phyloP scores from a whole-genome alignment of 2,888 invertebrate genomes.

The Xylota sylvarum region DNA sequence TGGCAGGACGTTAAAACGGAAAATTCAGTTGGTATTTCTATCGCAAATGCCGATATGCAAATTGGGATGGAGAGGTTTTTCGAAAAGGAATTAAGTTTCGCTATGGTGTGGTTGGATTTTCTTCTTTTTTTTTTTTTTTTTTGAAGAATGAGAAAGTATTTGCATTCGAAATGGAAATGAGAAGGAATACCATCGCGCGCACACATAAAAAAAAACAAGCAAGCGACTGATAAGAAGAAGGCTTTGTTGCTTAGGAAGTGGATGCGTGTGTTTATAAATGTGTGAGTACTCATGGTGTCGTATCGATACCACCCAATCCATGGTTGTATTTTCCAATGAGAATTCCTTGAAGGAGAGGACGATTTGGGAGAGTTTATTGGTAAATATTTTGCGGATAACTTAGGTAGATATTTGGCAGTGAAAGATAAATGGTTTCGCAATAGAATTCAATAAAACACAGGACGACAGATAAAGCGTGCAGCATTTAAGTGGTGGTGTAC shows the following conservation, averaged over 20 bases:
- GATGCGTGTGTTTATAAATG: neutral
- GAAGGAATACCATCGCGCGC: slow-evolving; percentile 50
- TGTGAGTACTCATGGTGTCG: neutral
- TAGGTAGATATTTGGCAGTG: slow-evolving; percentile 24
- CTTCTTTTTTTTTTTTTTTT: neutral
- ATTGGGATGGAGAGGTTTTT: slow-evolving; percentile 38
- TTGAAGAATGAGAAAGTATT: slow-evolving; percentile 29
- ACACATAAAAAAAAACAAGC: slow-evolving; percentile 60
- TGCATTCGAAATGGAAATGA: slow-evolving; percentile 42
- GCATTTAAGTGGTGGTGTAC: slow-evolving; percentile 1
- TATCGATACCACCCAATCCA: too few species aligned
- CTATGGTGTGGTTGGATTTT: slow-evolving; percentile 1
- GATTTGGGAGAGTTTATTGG: slow-evolving; percentile 23
- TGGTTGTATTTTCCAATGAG: slow-evolving; percentile 4
- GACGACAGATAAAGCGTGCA: neutral
- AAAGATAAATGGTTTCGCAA: slow-evolving; percentile 12
- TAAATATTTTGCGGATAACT: slow-evolving; percentile 20
- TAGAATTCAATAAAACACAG: slow-evolving; percentile 24
- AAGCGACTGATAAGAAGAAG: slow-evolving; percentile 60
- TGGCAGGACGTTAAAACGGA: slow-evolving; percentile 6
- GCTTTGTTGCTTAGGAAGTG: slow-evolving; percentile 12
- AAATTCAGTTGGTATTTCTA: slow-evolving; percentile 43
- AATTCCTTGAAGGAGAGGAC: neutral
- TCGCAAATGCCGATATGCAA: slow-evolving; percentile 58
- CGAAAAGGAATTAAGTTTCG: slow-evolving; percentile 49